phyloP scores from a whole-genome alignment of 2,113 vertebrate species.

The Sander vitreus region DNA sequence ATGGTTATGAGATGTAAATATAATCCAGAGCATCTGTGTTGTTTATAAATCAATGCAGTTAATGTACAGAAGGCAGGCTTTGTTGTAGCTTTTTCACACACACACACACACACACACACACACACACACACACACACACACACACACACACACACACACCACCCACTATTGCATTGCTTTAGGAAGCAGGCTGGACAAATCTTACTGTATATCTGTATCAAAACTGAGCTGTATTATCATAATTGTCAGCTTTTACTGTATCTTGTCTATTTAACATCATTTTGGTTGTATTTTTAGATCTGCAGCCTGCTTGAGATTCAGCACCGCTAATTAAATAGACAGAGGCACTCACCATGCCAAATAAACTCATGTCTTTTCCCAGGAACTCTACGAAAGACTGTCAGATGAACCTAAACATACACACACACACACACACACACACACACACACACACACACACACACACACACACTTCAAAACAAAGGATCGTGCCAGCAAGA shows the following conservation, averaged over 20 bases:
- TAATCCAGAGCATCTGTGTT: constrained; percentile 57
- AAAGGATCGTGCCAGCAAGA: constrained; percentile 38
- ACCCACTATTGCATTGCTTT: constrained; percentile 44
- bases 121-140: constrained; percentile 10
- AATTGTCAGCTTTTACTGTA: constrained; percentile 82
- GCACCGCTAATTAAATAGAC: constrained; percentile 76
- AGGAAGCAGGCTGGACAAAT: constrained; percentile 72
- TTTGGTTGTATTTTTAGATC: constrained; percentile 82
- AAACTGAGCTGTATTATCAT: constrained; percentile 76
- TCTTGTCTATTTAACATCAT: constrained; percentile 81
- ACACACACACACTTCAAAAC: constrained; percentile 48
- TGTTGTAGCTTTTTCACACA: constrained; percentile 44
- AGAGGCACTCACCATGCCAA: constrained; percentile 68
- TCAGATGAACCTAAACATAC: constrained; percentile 64
- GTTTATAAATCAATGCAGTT: constrained; percentile 53
- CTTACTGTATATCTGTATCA: constrained; percentile 70
- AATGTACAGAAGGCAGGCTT: constrained; percentile 49
- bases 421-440: constrained; percentile 25
- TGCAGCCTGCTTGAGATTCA: constrained; percentile 77
- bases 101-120: not conserved
- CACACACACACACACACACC: constrained; percentile 36
- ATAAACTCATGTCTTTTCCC: constrained; percentile 71
- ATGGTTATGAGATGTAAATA: constrained; percentile 74
- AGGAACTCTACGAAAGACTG: constrained; percentile 63
- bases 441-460: constrained; percentile 27